Evolutionary conservation across 2,113 vertebrate species (phyloP).

Genomic region (Poecile atricapillus): DNA sequence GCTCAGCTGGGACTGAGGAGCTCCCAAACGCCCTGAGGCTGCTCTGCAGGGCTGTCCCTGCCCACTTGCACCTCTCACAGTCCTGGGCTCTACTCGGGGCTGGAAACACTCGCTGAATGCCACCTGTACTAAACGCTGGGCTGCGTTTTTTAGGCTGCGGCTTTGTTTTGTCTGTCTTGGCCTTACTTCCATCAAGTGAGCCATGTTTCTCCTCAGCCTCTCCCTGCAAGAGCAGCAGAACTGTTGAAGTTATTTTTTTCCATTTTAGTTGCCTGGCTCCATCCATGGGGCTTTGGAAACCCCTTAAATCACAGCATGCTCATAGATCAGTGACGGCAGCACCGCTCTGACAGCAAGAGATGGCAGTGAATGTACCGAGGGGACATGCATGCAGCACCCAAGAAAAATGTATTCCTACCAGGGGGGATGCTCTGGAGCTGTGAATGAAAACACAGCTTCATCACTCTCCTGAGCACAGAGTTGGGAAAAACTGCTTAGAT

Average conservation of each 20-base stretch:
- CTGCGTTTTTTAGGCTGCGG: background rate
- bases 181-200: background rate
- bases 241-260: background rate
- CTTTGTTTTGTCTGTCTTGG: background rate
- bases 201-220: background rate
- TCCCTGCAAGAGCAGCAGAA: background rate
- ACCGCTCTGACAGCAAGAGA: background rate
- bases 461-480: background rate
- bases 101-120: background rate
- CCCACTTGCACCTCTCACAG: fast-evolving
- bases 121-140: background rate
- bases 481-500: background rate
- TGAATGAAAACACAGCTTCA: background rate
- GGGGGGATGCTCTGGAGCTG: background rate
- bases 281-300: background rate
- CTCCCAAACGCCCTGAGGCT: background rate
- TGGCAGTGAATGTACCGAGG: fast-evolving
- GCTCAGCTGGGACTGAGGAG: background rate
- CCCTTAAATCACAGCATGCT: background rate
- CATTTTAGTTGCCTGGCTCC: background rate
- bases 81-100: fast-evolving
- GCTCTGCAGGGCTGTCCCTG: background rate
- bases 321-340: background rate
- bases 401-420: background rate
- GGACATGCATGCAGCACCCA: background rate